Evolutionary conservation across 2,113 vertebrate genomes (phyloP).

Genomic region (Sylvietta virens): DNA sequence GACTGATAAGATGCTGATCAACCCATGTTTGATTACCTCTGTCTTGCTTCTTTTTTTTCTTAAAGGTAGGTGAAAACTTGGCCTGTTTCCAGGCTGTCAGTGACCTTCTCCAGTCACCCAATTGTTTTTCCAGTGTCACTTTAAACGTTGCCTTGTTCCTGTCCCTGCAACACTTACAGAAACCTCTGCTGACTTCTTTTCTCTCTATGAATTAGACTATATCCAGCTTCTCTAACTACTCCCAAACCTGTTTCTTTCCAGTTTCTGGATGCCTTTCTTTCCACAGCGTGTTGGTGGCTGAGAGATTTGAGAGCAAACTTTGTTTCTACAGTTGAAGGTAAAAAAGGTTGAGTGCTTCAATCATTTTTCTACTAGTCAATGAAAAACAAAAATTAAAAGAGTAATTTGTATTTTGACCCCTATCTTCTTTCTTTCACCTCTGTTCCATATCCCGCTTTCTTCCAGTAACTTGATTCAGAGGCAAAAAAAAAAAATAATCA

Average conservation of each 20-base stretch:
- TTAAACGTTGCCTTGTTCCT: neutral
- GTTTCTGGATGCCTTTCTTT: neutral
- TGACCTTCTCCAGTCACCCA: neutral
- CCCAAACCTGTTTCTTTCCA: neutral
- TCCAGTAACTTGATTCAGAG: neutral
- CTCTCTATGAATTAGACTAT: neutral
- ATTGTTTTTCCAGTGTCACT: neutral
- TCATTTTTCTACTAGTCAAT: neutral
- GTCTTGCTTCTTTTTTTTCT: neutral
- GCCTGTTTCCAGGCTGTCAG: neutral
- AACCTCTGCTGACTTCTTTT: neutral
- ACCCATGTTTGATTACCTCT: neutral
- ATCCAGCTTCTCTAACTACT: neutral
- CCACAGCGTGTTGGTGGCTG: neutral
- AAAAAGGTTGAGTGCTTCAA: neutral
- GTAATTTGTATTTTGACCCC: neutral
- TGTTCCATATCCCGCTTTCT: neutral
- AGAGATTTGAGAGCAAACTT: neutral
- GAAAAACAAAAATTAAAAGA: neutral
- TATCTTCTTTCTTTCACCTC: neutral
- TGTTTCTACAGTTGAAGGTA: neutral
- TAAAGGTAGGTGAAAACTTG: neutral
- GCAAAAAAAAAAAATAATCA: neutral
- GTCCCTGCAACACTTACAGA: neutral
- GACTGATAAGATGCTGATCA: neutral